Percentiles rank a stretch among this genome's conserved stretches.
phyloP scores from a whole-genome alignment of 2,888 invertebrate genomes.

The Troides aeacus region DNA sequence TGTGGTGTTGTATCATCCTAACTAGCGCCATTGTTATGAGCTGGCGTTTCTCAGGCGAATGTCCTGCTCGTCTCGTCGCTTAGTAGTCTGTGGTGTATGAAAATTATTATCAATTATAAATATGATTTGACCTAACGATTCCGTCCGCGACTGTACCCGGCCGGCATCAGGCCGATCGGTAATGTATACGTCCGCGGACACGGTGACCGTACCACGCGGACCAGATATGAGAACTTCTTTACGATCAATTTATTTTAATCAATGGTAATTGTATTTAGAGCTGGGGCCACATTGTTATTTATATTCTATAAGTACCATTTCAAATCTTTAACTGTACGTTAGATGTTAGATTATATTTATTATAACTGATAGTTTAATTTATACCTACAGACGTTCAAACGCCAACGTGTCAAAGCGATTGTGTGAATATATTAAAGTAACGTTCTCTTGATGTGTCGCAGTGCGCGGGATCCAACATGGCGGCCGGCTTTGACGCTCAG shows the following conservation, averaged over 20 bases:
- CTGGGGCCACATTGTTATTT: constrained; percentile 2
- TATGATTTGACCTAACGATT: not conserved
- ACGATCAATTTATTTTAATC: constrained; percentile 15
- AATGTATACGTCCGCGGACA: constrained; percentile 40
- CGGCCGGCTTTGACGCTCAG: no score
- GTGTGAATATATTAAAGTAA: no score
- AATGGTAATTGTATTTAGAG: constrained; percentile 11
- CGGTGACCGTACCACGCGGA: constrained; percentile 34
- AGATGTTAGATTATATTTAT: not conserved
- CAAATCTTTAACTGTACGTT: not conserved
- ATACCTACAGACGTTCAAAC: not conserved
- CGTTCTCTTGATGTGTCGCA: no score
- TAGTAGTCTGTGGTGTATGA: no score
- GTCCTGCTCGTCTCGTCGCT: no score
- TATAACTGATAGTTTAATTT: not conserved
- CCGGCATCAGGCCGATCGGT: constrained; percentile 46
- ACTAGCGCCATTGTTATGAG: no score
- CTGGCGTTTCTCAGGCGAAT: no score
- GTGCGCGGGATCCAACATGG: no score
- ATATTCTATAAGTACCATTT: not conserved
- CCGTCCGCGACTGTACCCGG: constrained; percentile 41
- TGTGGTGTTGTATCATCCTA: no score
- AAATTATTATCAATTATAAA: no score
- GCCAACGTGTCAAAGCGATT: not conserved
- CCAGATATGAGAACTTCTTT: constrained; percentile 14